These are phyloP conservation scores for Alviniconcha marisindica DNA, from an alignment of 1,140 invertebrate genomes.

Conservation along the genomic window DNA sequence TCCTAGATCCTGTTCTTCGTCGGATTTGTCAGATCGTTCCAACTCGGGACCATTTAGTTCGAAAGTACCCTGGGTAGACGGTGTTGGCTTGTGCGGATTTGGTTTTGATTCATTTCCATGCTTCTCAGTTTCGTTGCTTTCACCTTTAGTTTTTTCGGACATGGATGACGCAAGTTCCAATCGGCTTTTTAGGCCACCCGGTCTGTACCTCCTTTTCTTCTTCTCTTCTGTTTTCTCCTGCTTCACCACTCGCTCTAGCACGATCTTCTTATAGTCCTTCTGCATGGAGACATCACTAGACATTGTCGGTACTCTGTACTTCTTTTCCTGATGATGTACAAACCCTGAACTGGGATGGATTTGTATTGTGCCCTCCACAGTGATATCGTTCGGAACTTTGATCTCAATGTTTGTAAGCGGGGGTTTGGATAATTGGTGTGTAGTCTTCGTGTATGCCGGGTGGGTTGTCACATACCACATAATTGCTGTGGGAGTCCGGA, in stretches of 20 bases:
- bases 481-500: neutral
- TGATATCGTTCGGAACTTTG: neutral
- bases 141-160: neutral
- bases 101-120: neutral
- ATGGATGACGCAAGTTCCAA: neutral
- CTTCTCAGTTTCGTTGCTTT: neutral
- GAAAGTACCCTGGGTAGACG: neutral
- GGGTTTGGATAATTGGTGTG: neutral
- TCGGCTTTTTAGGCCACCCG: neutral
- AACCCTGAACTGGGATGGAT: no score
- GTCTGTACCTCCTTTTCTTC: neutral
- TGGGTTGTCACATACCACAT: slow-evolving; percentile 2
- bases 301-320: neutral
- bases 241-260: neutral
- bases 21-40: no score
- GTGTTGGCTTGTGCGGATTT: neutral
- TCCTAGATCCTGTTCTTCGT: no score
- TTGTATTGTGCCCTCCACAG: no score
- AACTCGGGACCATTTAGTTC: no score
- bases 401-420: neutral
- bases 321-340: neutral
- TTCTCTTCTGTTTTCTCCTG: neutral
- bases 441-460: neutral
- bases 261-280: neutral
- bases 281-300: neutral